Evolutionary conservation across 2,113 vertebrate genomes (phyloP).

Genomic region (Anseranas semipalmata): DNA sequence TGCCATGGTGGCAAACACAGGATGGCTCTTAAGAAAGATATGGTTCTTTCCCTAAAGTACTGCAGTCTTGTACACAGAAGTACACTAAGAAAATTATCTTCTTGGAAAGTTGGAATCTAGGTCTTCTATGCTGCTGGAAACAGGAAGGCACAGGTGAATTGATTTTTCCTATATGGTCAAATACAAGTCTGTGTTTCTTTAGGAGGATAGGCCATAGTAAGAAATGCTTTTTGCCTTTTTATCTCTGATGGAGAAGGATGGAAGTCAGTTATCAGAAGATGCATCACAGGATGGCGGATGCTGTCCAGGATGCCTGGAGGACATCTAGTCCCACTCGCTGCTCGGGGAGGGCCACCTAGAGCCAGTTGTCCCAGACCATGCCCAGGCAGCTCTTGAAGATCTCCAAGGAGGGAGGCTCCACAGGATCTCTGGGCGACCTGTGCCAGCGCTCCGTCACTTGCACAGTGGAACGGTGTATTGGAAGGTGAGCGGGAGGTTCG

Average conservation of each 20-base stretch:
- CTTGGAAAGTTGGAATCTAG: background rate
- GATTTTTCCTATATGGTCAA: background rate
- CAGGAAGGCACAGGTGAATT: background rate
- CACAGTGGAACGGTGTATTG: rapidly evolving
- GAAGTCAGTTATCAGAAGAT: background rate
- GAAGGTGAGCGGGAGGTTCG: rapidly evolving
- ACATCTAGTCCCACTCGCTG: no score
- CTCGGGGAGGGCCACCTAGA: background rate
- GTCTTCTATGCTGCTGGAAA: background rate
- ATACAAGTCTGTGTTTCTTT: background rate
- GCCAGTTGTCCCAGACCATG: background rate
- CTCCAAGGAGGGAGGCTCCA: background rate
- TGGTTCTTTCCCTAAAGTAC: background rate
- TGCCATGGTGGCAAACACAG: background rate
- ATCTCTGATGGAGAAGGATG: background rate
- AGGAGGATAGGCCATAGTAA: background rate
- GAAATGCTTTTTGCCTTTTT: background rate
- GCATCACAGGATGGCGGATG: background rate
- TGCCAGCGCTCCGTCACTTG: rapidly evolving
- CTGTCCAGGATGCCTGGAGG: background rate
- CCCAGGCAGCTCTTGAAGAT: background rate
- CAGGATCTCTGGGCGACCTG: background rate
- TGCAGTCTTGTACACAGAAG: background rate
- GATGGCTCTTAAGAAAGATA: background rate
- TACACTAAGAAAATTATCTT: background rate